Evolutionary conservation across 2,888 invertebrate species (phyloP).

Genomic region (Archips xylosteana): DNA sequence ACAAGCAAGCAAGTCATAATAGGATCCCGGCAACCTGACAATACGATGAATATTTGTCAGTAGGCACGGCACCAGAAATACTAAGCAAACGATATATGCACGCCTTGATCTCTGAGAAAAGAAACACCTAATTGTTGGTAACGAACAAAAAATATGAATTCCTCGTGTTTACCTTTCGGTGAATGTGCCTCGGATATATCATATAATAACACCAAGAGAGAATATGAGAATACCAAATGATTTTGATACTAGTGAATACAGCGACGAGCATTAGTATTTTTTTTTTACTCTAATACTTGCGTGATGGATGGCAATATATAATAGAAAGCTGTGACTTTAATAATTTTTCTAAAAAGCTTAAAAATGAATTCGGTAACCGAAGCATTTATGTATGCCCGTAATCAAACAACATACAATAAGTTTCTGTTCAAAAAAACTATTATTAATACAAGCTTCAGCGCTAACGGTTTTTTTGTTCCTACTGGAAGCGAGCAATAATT

Average conservation of each 20-base stretch:
- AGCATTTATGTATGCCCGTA: no score
- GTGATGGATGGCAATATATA: neutral
- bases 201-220: slow-evolving; percentile 48
- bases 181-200: slow-evolving; percentile 72
- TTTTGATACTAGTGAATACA: slow-evolving; percentile 57
- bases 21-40: slow-evolving; percentile 62
- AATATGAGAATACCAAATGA: slow-evolving; percentile 42
- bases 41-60: slow-evolving; percentile 63
- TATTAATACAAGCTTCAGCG: no score
- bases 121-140: slow-evolving; percentile 63
- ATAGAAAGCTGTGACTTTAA: neutral
- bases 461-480: no score
- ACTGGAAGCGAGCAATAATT: no score
- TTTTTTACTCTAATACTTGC: neutral
- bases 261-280: neutral
- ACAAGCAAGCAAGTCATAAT: slow-evolving; percentile 69
- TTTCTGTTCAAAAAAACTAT: neutral
- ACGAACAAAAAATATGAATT: slow-evolving; percentile 70
- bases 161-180: slow-evolving; percentile 73
- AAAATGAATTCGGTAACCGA: no score
- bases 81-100: slow-evolving; percentile 53
- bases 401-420: neutral
- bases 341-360: no score
- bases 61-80: slow-evolving; percentile 56
- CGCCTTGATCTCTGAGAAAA: slow-evolving; percentile 59